Evolutionary conservation across 2,797 vertebrate genomes (phyloP), one percentile per base, ranked within the genome.

Genomic region (Melanotaenia trifasciata): DNA sequence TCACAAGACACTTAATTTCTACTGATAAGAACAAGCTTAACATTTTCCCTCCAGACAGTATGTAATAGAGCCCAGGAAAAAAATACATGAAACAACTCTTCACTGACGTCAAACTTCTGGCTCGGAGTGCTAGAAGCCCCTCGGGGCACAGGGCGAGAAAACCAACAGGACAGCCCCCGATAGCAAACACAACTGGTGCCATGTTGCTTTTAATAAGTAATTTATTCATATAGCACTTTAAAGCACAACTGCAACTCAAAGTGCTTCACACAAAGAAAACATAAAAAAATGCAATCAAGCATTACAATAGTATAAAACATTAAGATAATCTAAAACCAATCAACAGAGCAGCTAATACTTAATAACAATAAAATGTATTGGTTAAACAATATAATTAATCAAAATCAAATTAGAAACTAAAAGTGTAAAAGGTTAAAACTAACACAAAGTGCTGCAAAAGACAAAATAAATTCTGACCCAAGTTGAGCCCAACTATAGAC

Each of bases 161-260:
- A 75, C 72, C 82, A 87, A 84, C 56, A 59, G 22, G 38, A 70
- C 32, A 43, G 65, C 28, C 54, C 45, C 18, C n/a, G 73, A 65
- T 71, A 67, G 74, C 67, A 87, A 88, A 89, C 74, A 80, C 81
- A 90, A 84, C 84, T 80, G 80, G 47, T 77, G 63, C 79, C 75
- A 45, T 83, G 81, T 79, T 76, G 76, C 81, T 84, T 85, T 85
- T 2, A 26, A 26, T 26, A 26, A 26, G 26, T 26, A 26, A 26
- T 26, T 26, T 26, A 26, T 26, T 26, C 2, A 26, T 26, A 26
- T 26, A 26, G 26, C 26, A 26, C 26, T 26, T 26, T 26, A 1
- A 26, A 26, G 26, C 26, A 1, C 26, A 26, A 26, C 26, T 26
- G 26, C 26, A 26, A 26, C 26, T 63, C 33, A 51, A 22, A 26